These are phyloP conservation scores for Pantelozetes paolii DNA, from an alignment of 2,888 invertebrate genomes.

Conservation along the genomic window DNA sequence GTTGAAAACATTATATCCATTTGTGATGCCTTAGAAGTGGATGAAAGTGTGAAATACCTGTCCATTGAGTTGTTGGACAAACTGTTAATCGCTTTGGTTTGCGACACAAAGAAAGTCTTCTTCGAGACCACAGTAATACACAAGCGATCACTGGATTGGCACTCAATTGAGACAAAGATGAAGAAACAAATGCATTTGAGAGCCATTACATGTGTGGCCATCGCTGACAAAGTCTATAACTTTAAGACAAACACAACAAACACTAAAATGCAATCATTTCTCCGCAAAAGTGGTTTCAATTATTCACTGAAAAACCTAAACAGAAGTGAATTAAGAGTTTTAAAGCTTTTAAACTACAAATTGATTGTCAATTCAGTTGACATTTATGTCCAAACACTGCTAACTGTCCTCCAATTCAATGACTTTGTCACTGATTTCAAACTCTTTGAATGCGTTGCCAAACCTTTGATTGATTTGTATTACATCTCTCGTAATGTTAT, in stretches of 20 bases:
- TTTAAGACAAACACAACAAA: not conserved
- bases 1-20: conserved; percentile 18
- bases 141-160: not conserved
- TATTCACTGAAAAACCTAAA: conserved; percentile 20
- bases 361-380: not conserved
- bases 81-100: conserved; percentile 3
- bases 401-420: not conserved
- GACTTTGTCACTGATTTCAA: not conserved
- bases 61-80: conserved; percentile 15
- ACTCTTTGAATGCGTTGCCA: not conserved
- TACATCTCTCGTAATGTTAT: conserved; percentile 23
- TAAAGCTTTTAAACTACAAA: conserved; percentile 11
- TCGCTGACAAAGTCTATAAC: not conserved
- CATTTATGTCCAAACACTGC: conserved; percentile 7
- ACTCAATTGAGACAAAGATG: not conserved
- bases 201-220: conserved; percentile 8
- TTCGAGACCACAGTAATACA: not conserved
- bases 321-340: not conserved
- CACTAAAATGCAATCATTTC: not conserved
- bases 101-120: conserved; percentile 20
- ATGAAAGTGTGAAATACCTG: conserved; percentile 5
- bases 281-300: not conserved
- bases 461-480: conserved; percentile 16
- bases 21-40: not conserved
- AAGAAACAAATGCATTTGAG: conserved; percentile 23